phyloP scores from a whole-genome alignment of 2,113 vertebrate species.

The Sylvilagus bachmani region DNA sequence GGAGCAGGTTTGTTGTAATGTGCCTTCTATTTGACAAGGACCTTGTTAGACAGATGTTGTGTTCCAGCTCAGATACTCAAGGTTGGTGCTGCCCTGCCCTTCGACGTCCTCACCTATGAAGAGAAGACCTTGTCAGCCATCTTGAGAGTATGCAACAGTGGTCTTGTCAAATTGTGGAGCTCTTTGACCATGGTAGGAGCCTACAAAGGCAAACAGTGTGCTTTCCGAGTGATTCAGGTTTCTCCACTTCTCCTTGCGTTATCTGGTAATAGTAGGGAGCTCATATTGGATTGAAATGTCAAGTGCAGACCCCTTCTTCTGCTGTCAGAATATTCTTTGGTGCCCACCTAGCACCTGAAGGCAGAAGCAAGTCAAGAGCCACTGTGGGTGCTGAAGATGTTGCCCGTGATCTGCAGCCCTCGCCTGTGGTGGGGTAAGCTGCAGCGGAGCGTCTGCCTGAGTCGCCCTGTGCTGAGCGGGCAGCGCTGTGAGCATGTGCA shows the following conservation, averaged over 20 bases:
- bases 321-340: neutral
- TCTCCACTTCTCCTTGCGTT: conserved; percentile 95
- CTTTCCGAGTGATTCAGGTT: conserved; percentile 95
- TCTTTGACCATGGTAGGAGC: conserved; percentile 94
- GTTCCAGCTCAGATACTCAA: neutral
- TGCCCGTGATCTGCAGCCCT: conserved; percentile 6
- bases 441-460: neutral
- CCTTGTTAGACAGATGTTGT: neutral
- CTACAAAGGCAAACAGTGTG: conserved; percentile 93
- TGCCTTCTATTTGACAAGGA: neutral
- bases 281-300: conserved; percentile 88
- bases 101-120: conserved; percentile 92
- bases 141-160: conserved; percentile 92
- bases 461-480: neutral
- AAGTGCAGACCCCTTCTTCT: neutral
- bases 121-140: conserved; percentile 89
- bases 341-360: neutral
- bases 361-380: conserved; percentile 1
- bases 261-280: conserved; percentile 95
- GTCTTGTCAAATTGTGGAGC: conserved; percentile 96
- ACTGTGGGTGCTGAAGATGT: conserved; percentile 73
- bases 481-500: neutral
- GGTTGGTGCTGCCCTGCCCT: conserved; percentile 92
- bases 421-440: conserved; percentile 72
- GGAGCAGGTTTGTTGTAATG: neutral